Evolutionary conservation across 2,797 vertebrate species (phyloP), one percentile per base, ranked within the genome.

Genomic region (Morus bassanus): DNA sequence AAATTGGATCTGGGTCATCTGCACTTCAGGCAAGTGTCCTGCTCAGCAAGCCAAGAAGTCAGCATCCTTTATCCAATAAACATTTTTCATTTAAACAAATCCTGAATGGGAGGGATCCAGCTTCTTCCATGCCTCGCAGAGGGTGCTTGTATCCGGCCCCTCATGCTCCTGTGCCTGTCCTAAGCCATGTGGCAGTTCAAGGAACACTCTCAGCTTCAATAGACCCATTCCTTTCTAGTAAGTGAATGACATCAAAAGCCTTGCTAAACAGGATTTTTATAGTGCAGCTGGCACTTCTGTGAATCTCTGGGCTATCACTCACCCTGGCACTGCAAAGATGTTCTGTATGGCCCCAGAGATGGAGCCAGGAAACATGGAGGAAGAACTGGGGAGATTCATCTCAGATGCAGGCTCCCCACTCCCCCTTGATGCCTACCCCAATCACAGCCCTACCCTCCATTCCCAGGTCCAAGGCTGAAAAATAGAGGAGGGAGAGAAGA

Each of bases 1-100:
- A 92, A 93, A 88, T 64, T 88, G 53, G 12, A 92, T 85, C 37
- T 91, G 53, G 70, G 64, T 94, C 75, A 93, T 89, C 60, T 93
- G 68, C 82, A 54, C 92, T 93, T 96, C 72, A 85, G 72, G 72
- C 48, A 85, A 95, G 19, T 39, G 50, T 78, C 57, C 57, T 64
- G 15, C 64, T 94, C 48, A 83, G 81, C 30, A 93, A 93, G 69
- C n/a, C 70, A 82, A 69, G 63, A 95, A 79, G 87, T 78, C 79
- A 72, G 19, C 41, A 64, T 61, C 61, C 9, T 11, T 72, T 89
- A 39, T 50, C 19, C 72, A 68, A 46, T 17, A 45, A 85, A 48
- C 19, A 8, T 72, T 74, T 85, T 85, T 75, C 7, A 28, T 89
- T 89, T 65, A 72, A 81, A 65, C 30, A 75, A 43, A 45, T 68